phyloP scores from a whole-genome alignment of 1,140 invertebrate genomes.

The Protaetia brevitarsis region DNA sequence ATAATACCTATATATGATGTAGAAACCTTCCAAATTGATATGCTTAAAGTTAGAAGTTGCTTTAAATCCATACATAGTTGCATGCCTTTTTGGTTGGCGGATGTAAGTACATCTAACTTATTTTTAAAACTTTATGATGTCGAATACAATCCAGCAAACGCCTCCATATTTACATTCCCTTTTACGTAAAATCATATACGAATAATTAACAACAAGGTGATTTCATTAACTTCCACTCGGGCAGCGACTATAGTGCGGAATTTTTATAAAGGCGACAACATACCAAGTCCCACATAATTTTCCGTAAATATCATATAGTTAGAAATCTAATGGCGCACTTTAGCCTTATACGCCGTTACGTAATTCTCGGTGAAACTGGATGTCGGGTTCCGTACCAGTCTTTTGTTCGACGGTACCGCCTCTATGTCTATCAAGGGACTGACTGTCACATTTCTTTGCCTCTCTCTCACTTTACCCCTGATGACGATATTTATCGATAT shows the following conservation, averaged over 20 bases:
- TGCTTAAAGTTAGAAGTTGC: too few relatives aligned
- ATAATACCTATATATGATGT: too few relatives aligned
- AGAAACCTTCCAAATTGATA: too few relatives aligned
- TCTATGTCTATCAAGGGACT: constrained; percentile 27
- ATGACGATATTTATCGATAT: constrained; percentile 23
- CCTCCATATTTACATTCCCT: too few relatives aligned
- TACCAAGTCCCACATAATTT: constrained; percentile 22
- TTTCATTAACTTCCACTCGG: background rate
- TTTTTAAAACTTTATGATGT: too few relatives aligned
- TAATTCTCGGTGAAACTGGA: constrained; percentile 21
- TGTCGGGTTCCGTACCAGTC: constrained; percentile 14
- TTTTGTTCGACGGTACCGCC: constrained; percentile 25
- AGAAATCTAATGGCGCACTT: constrained; percentile 26
- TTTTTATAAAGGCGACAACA: constrained; percentile 12
- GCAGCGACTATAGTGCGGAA: background rate
- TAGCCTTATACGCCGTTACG: constrained; percentile 21
- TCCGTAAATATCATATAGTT: constrained; percentile 21
- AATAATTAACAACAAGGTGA: background rate
- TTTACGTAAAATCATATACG: background rate
- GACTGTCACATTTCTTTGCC: too few relatives aligned
- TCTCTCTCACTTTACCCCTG: background rate
- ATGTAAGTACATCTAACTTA: too few relatives aligned
- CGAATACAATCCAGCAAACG: too few relatives aligned
- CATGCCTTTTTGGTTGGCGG: too few relatives aligned
- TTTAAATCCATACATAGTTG: too few relatives aligned